Base-by-base conservation (phyloP, 2,888 invertebrate species). In the Catocala sponsa region DNA sequence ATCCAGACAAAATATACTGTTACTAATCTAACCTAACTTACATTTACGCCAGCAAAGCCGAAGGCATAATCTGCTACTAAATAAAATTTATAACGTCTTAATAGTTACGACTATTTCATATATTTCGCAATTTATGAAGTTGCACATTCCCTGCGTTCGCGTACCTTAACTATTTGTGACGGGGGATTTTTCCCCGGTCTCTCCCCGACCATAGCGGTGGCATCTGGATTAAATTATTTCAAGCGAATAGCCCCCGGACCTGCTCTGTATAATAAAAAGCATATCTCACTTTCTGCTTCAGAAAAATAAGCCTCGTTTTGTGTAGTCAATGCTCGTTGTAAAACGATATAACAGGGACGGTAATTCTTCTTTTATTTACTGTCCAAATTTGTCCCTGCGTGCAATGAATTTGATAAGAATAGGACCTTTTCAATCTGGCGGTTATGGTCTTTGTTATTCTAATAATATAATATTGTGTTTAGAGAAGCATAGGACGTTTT, bases 161-260 rank as follows among this genome's bases (percentile, higher is more conserved):
- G 6, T 35, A 25, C 15, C 33, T 50, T 6, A 48, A 59, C 44
- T 59, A 65, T 65, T 62, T 58, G 49, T 33, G 35, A 38, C 35
- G 35, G 35, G 66, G 64, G 66, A 66, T 73, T 68, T 60, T 64
- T 43, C 46, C 51, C 32, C 47, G 13, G 5, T 54, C 12, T 41
- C 15, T 38, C 25, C 47, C 41, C 12, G 44, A 46, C 52, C 47
- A 65, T 49, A 46, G n/a, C 46, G 54, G 62, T 7, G 65, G 72
- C 65, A 65, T 70, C 72, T 69, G 68, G 71, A 73, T 82, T 78
- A 78, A 78, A 78, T 83, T 80, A 78, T 81, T 74, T 74, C 58
- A 68, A 70, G 53, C 57, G 56, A 74, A 65, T 72, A 54, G 57
- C 48, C 60, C 55, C 44, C 57, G 33, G 55, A 10, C 56, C 69